phyloP scores from a whole-genome alignment of 2,888 invertebrate species.

The Noctua janthina region DNA sequence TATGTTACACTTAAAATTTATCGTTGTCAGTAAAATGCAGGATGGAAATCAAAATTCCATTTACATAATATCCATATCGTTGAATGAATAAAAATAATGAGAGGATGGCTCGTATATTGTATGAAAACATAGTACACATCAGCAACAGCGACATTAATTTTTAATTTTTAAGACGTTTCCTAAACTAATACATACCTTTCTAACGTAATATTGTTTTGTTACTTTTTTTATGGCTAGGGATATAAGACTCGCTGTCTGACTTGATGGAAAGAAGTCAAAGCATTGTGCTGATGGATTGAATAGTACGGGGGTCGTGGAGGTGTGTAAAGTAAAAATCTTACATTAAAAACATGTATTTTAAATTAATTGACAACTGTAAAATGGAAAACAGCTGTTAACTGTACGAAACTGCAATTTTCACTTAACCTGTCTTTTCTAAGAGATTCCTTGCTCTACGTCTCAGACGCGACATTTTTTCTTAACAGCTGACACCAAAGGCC shows the following conservation, averaged over 20 bases:
- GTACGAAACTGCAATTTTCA: neutral
- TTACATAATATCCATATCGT: constrained; percentile 29
- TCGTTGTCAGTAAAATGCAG: constrained; percentile 33
- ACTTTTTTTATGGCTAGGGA: too few relatives aligned
- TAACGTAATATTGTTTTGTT: too few relatives aligned
- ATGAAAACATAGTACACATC: neutral
- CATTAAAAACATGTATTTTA: too few relatives aligned
- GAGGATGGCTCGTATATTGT: neutral
- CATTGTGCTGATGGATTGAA: too few relatives aligned
- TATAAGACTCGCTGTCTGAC: too few relatives aligned
- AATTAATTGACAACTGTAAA: too few relatives aligned
- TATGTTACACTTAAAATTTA: constrained; percentile 45
- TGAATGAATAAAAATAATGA: constrained; percentile 10
- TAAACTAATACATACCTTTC: too few relatives aligned
- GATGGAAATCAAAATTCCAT: constrained; percentile 44
- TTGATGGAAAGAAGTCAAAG: too few relatives aligned
- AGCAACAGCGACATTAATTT: neutral
- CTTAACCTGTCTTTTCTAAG: constrained; percentile 30
- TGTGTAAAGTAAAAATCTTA: too few relatives aligned
- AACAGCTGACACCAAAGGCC: constrained; percentile 76
- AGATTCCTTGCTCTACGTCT: constrained; percentile 58
- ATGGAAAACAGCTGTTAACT: neutral
- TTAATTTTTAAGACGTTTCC: too few relatives aligned
- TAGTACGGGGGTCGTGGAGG: too few relatives aligned
- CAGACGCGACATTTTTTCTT: constrained; percentile 75